Base-by-base conservation (phyloP, 2,888 invertebrate genomes). In the Girardia tigrina region DNA sequence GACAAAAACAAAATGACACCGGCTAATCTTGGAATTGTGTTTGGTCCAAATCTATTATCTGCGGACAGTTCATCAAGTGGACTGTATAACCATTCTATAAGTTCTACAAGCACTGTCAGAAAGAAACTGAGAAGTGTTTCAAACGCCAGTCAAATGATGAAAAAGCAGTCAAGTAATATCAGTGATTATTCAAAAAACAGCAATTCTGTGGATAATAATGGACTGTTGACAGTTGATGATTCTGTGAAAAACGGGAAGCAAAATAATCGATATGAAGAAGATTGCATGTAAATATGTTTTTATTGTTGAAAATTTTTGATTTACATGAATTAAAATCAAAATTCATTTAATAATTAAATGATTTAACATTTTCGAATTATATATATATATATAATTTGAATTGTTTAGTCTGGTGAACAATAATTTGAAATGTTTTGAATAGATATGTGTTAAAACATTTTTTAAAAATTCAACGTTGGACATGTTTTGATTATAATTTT, bases 1-100 rank as follows among this genome's bases (percentile, higher is more conserved):
- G 89, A 89, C 79, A 87, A 89, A 78, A 95, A 94, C 85, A 94
- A 94, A 86, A 97, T 97, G 97, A 90, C 90, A n/a, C 89, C 93
- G 0, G 91, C 92, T 78, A 97, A 97, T 85, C 88, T 97, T 81
- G 93, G 94, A 23, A 94, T 97, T 81, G 95, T 95, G 6, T 90
- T 97, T 82, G 93, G 94, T 1, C 95, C 95, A 0, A 97, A 94
- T 86, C 87, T 97, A 78, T 71, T 71, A 28, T 71, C 28, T 4
- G 71, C 27, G 14, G 28, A 71, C 14, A 71, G 71, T 29, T 28
- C 28, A 71, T 29, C 71, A 12, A 71, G 28, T 28, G 71, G 28
- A 28, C 28, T 29, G 4, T 29, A 28, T 28, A 28, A 28, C 71
- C 14, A 28, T n/a, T 29, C 6, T 28, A 28, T 29, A 28, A 29